phyloP scores from a whole-genome alignment of 2,888 invertebrate genomes.

The Frankliniella intonsa region DNA sequence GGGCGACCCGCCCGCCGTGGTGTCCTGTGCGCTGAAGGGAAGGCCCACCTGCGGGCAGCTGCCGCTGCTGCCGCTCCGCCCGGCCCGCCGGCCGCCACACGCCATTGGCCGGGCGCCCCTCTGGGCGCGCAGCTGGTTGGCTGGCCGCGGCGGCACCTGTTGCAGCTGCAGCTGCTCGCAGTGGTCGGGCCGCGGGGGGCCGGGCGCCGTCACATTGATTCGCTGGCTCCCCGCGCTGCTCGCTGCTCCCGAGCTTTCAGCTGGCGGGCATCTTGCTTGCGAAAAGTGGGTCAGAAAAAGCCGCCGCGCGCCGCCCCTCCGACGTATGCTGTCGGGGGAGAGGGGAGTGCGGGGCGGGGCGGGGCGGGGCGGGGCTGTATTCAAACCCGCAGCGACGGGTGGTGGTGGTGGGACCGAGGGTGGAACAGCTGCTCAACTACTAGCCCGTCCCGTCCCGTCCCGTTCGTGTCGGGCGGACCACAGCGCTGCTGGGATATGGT shows the following conservation, averaged over 20 bases:
- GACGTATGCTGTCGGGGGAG: too few relatives aligned
- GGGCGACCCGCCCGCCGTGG: too few relatives aligned
- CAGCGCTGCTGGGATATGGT: not conserved
- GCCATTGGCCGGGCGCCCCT: not conserved
- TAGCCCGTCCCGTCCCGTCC: not conserved
- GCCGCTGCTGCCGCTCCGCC: not conserved
- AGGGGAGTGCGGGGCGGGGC: too few relatives aligned
- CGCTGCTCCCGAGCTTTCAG: not conserved
- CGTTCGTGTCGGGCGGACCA: not conserved
- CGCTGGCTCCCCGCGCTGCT: not conserved
- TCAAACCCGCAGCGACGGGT: too few relatives aligned
- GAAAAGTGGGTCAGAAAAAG: too few relatives aligned
- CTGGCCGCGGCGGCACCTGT: not conserved
- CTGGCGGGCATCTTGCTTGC: not conserved
- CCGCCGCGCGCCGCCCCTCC: not conserved
- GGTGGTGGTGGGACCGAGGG: too few relatives aligned
- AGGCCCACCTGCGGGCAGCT: not conserved
- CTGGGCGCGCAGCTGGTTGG: constrained; percentile 13
- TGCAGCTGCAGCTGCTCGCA: constrained; percentile 21
- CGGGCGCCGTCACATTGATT: constrained; percentile 15
- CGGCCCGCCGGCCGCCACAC: not conserved
- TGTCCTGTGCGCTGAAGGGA: too few relatives aligned
- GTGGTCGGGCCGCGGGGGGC: not conserved
- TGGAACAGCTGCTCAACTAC: not conserved
- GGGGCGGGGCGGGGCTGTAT: too few relatives aligned